Base-by-base conservation (phyloP, 2,888 invertebrate species). In the Shargacucullia verbasci region DNA sequence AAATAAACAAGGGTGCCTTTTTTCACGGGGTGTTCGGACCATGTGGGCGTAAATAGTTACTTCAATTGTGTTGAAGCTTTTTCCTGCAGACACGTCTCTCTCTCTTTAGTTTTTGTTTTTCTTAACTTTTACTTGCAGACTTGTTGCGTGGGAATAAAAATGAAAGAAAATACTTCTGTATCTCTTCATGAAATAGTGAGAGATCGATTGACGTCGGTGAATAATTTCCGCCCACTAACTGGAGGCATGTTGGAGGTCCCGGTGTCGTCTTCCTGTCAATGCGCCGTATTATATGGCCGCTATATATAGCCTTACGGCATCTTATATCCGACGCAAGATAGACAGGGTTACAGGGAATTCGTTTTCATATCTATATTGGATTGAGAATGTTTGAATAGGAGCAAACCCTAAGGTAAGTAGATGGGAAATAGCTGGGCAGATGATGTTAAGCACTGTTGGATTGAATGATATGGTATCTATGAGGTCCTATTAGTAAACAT, bases 61-160 rank as follows among this genome's bases (percentile, higher is more conserved):
- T 60, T 53, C 38, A 70, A 58, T 48, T 55, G 55, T 43, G 50
- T 46, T 45, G 27, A 50, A 59, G 61, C 61, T 65, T 71, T 71
- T 62, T 44, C 43, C 43, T 53, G 34, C 65, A 72, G 62, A 59
- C 59, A 62, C 64, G 56, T 73, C 15, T 35, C 46, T 37, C 37
- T 39, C 35, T 56, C 47, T 34, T 53, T 29, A n/a, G 48, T 58
- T 40, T 37, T 58, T 44, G 49, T 64, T 60, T 56, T 53, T 52
- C 50, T 58, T 48, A 54, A 39, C 45, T 55, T 63, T 49, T 66
- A 29, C 31, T 49, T 37, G 59, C 31, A 27, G 31, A 67, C 66
- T 67, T 70, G 63, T 73, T 70, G 67, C 59, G 53, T 53, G 25
- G 50, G 52, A 38, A 35, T 43, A 0, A 7, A 34, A 11, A 31